Base-by-base conservation (phyloP, 1,140 invertebrate species). In the Venustaconcha ellipsiformis region DNA sequence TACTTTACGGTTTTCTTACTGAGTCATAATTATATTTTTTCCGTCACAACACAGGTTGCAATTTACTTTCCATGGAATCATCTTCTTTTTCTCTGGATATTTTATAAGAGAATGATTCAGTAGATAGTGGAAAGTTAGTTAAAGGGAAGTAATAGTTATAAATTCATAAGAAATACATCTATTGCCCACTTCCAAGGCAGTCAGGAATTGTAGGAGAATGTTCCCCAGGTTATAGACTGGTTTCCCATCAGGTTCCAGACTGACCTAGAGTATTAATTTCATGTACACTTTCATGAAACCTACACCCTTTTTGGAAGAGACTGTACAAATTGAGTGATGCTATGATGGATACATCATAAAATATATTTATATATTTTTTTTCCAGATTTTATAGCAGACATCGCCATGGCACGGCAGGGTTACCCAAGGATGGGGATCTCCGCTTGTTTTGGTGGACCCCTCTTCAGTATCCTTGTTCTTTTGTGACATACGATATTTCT, bases 381-480 rank as follows among this genome's bases (percentile, higher is more conserved):
- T 90, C 37, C 80, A 93, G 94, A 94, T 91, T 89, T 94, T 23
- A 92, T 94, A 79, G 91, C 94, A 6, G 93, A 94, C 82, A 86
- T 92, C 2, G 85, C 92, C 20, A 92, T 94, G 82, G 93, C 94
- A 4, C 89, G 90, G 71, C 92, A 92, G 82, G 94, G 93, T 8
- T 93, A 91, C 86, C 92, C 94, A 0, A 88, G 92, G 73, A 94
- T 94, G 92, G 94, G 92, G 4, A 93, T 93, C 78, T 92, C 93
- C 4, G 94, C 94, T 3, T 94, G 93, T 76, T 94, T 94, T 83
- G 94, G 94, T 55, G 94, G 93, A 58, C 94, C 94, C 14, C 88
- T 94, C 75, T 93, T 95, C 82, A 94, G 93, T 91, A 93, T 89
- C 87, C 87, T 89, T 89, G 75, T 30, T 14, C 20, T 30, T 2